Percentiles rank a stretch among this genome's conserved stretches.
Conservation (phyloP, 1,140 invertebrate genomes). For the Aradophagus sp. region DNA sequence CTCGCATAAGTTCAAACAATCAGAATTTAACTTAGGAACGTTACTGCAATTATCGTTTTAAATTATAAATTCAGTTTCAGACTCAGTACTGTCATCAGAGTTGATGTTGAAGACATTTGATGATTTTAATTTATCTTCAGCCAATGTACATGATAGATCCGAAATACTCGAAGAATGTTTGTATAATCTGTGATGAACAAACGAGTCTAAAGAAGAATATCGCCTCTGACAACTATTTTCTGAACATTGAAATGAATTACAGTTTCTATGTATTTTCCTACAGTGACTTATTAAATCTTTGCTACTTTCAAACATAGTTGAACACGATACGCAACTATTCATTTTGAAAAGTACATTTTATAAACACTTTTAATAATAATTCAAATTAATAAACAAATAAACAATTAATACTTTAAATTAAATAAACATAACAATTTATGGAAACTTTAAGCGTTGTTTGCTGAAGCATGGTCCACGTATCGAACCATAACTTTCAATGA, state of each 20-base stretch:
- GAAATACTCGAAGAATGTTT: conserved; percentile 7
- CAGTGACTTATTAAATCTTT: conserved; percentile 1
- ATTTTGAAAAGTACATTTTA: neutral
- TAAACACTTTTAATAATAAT: neutral
- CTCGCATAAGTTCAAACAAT: neutral
- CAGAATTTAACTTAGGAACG: too few species aligned
- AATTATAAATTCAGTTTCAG: too few species aligned
- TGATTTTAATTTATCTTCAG: neutral
- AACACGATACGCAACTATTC: neutral
- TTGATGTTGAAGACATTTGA: too few species aligned
- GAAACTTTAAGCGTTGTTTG: neutral
- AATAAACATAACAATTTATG: too few species aligned
- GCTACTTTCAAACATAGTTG: neutral
- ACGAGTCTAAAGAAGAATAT: conserved; percentile 13
- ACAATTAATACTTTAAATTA: neutral
- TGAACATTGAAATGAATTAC: conserved; percentile 2
- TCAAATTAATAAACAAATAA: neutral
- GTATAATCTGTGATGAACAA: conserved; percentile 8
- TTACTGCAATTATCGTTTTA: neutral
- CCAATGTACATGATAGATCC: neutral
- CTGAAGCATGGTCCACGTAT: conserved; percentile 4
- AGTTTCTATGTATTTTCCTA: conserved; percentile 1
- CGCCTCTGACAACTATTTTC: conserved; percentile 3
- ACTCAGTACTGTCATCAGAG: too few species aligned
- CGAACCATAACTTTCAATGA: conserved; percentile 2